phyloP scores from a whole-genome alignment of 2,888 invertebrate genomes.

The Eilema caniola region DNA sequence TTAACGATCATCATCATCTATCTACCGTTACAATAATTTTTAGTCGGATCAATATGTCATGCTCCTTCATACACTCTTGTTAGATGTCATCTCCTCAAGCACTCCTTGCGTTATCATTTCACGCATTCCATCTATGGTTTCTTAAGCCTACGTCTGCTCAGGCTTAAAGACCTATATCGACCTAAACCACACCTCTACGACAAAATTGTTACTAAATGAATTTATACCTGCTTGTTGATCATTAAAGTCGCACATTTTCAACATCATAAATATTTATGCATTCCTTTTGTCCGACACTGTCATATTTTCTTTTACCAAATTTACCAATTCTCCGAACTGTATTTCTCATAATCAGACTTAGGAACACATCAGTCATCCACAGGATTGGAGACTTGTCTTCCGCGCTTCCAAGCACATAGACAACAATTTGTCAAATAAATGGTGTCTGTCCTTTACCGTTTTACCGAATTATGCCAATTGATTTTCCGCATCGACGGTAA shows the following conservation, averaged over 20 bases:
- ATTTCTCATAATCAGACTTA: background rate
- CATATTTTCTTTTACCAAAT: background rate
- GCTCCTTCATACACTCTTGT: too few relatives aligned
- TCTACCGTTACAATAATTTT: too few relatives aligned
- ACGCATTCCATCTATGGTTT: too few relatives aligned
- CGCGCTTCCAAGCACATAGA: background rate
- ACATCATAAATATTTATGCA: background rate
- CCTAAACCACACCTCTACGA: too few relatives aligned
- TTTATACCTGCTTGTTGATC: too few relatives aligned
- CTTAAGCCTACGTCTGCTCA: too few relatives aligned
- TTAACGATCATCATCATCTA: too few relatives aligned
- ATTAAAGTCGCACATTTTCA: background rate
- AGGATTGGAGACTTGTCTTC: background rate
- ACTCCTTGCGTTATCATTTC: too few relatives aligned
- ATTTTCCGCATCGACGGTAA: conserved; percentile 9
- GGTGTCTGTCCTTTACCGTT: background rate
- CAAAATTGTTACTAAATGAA: too few relatives aligned
- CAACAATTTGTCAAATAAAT: conserved; percentile 3
- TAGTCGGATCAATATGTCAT: too few relatives aligned
- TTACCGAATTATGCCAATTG: conserved; percentile 12
- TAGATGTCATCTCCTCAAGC: too few relatives aligned
- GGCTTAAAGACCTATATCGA: too few relatives aligned
- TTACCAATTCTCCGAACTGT: background rate
- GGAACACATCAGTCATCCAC: background rate
- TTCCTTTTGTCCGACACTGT: background rate